Evolutionary conservation across 2,888 invertebrate genomes (phyloP).

Genomic region (Ferdinandea cuprea): DNA sequence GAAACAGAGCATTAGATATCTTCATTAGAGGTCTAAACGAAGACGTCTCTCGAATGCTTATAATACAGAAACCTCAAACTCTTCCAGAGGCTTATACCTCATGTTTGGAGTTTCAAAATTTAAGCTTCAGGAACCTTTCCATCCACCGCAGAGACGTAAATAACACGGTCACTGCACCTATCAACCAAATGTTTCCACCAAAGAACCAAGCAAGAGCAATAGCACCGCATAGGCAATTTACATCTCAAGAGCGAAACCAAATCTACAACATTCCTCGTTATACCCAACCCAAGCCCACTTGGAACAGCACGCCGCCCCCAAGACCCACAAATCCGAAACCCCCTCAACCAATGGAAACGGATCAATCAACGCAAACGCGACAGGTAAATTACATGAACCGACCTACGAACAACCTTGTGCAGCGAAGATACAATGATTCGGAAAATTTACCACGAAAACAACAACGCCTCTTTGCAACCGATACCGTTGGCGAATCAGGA

Average conservation of each 20-base stretch:
- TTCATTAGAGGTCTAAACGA: constrained; percentile 26
- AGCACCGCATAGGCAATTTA: constrained; percentile 5
- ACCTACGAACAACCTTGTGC: constrained; percentile 11
- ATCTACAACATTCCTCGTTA: constrained; percentile 23
- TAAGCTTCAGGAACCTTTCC: constrained; percentile 2
- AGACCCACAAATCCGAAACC: constrained; percentile 35
- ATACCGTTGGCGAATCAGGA: neutral
- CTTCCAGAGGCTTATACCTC: constrained; percentile 52
- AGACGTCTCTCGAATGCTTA: constrained; percentile 45
- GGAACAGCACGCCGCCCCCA: too few species aligned
- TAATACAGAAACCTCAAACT: constrained; percentile 38
- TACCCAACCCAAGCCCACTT: constrained; percentile 10
- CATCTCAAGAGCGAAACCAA: constrained; percentile 5
- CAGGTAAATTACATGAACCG: constrained; percentile 42
- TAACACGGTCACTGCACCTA: constrained; percentile 6
- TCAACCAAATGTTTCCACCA: too few species aligned
- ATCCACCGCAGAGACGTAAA: constrained; percentile 9
- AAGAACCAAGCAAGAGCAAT: too few species aligned
- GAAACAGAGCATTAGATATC: constrained; percentile 78
- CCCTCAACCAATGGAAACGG: constrained; percentile 26
- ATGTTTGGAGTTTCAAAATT: constrained; percentile 60
- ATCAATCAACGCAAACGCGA: constrained; percentile 28
- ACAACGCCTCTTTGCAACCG: constrained; percentile 32
- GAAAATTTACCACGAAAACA: constrained; percentile 26
- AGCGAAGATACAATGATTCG: too few species aligned